Conservation (phyloP, 1,140 invertebrate species). For the Leptestheria dahalacensis region DNA sequence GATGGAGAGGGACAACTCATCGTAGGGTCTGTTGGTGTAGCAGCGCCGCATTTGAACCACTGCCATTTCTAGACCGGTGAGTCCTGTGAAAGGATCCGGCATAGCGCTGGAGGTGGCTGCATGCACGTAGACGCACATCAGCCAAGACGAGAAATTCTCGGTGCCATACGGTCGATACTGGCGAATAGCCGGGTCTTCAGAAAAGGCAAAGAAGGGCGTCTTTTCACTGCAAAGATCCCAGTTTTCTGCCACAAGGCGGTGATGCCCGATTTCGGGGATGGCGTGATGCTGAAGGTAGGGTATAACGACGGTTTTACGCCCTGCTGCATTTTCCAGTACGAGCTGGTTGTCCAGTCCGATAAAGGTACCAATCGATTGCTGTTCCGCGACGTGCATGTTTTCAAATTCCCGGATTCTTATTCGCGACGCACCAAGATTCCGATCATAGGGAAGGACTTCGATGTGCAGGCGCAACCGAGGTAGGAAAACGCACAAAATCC, state of each 20-base stretch:
- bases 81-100: conserved; percentile 13
- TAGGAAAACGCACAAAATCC: background rate
- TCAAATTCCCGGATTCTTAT: background rate
- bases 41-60: conserved; percentile 5
- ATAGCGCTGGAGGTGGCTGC: conserved; percentile 10
- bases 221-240: background rate
- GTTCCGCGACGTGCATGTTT: background rate
- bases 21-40: conserved; percentile 15
- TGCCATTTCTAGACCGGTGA: conserved; percentile 15
- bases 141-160: conserved; percentile 1
- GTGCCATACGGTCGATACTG: background rate
- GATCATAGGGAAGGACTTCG: background rate
- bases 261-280: background rate
- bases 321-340: background rate
- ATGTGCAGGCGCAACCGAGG: background rate
- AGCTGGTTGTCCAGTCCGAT: background rate
- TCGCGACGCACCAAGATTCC: too few relatives aligned
- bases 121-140: conserved; percentile 12
- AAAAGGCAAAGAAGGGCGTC: background rate
- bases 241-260: background rate
- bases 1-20: background rate
- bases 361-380: background rate
- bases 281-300: background rate
- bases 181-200: background rate
- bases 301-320: background rate